Conservation (phyloP, 1,140 invertebrate species). For the Drosophila kepulauana region DNA sequence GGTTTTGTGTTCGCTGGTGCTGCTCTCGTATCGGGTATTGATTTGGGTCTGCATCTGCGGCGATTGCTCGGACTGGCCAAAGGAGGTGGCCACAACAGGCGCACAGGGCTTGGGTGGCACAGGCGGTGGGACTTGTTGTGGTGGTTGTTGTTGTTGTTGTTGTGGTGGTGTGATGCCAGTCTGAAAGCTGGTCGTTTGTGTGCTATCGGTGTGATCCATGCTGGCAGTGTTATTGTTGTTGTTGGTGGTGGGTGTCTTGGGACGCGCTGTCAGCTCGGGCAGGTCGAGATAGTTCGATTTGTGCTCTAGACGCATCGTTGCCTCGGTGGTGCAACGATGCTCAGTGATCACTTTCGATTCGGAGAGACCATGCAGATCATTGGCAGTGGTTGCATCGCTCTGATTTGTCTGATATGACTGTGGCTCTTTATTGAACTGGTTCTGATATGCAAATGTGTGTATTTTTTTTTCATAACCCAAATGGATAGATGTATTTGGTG, state of each 20-base stretch:
- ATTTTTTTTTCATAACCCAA: slow-evolving; percentile 23
- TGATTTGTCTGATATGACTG: slow-evolving; percentile 71
- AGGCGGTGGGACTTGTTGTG: slow-evolving; percentile 72
- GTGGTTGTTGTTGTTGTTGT: slow-evolving; percentile 43
- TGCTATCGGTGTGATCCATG: slow-evolving; percentile 60
- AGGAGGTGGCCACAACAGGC: slow-evolving; percentile 57
- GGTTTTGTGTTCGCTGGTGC: slow-evolving; percentile 64
- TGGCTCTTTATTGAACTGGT: slow-evolving; percentile 57
- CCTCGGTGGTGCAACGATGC: slow-evolving; percentile 85
- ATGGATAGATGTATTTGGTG: background rate
- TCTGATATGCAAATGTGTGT: slow-evolving; percentile 3
- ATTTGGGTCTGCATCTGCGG: slow-evolving; percentile 59
- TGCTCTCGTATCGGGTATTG: slow-evolving; percentile 63
- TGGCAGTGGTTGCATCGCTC: slow-evolving; percentile 66
- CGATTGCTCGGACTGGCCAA: slow-evolving; percentile 35
- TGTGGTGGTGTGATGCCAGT: slow-evolving; percentile 66
- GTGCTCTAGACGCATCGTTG: slow-evolving; percentile 85
- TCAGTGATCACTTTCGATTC: slow-evolving; percentile 85
- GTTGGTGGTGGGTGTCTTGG: slow-evolving; percentile 67
- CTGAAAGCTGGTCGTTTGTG: slow-evolving; percentile 63
- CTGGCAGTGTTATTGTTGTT: slow-evolving; percentile 62
- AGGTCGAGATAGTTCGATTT: slow-evolving; percentile 80
- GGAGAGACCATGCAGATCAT: slow-evolving; percentile 81
- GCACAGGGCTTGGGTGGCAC: slow-evolving; percentile 75
- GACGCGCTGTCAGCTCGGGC: slow-evolving; percentile 65